These are phyloP conservation scores for Motacilla tschutschensis DNA, from an alignment of 2,113 vertebrate genomes.

Conservation along the genomic window DNA sequence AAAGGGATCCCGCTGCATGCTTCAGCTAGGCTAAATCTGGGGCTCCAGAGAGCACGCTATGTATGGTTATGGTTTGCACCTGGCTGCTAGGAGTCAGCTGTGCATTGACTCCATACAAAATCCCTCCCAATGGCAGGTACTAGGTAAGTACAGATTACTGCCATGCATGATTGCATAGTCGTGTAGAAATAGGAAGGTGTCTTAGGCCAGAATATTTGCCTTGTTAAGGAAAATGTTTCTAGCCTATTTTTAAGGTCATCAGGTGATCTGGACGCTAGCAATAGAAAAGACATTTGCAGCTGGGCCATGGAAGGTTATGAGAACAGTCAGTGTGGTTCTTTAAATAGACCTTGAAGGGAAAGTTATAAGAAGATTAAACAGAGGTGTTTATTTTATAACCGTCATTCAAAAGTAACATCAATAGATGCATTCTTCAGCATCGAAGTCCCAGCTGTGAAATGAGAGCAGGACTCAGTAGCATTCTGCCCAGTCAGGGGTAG, in stretches of 20 bases:
- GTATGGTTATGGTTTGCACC: too few relatives aligned
- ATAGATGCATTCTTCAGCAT: not conserved
- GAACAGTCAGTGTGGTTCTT: not conserved
- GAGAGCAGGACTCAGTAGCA: not conserved
- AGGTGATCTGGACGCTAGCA: not conserved
- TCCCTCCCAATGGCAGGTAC: too few relatives aligned
- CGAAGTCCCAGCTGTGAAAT: not conserved
- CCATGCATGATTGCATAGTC: not conserved
- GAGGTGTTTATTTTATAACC: not conserved
- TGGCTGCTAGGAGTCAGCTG: not conserved
- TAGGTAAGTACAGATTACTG: not conserved
- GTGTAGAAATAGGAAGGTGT: not conserved
- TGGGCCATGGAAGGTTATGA: not conserved
- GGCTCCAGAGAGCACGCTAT: rapidly evolving
- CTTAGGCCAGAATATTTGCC: not conserved
- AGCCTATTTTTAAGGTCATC: not conserved
- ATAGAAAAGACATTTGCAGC: not conserved
- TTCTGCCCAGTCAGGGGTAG: not conserved
- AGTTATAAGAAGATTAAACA: not conserved
- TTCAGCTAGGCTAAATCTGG: not conserved
- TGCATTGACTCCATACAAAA: not conserved
- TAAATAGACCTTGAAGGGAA: not conserved
- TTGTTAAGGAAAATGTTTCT: not conserved
- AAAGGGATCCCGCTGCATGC: not conserved
- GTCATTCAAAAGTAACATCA: not conserved